Evolutionary conservation across 2,113 vertebrate species (phyloP), one percentile per base, ranked within the genome.

Genomic region (Vulpes vulpes): DNA sequence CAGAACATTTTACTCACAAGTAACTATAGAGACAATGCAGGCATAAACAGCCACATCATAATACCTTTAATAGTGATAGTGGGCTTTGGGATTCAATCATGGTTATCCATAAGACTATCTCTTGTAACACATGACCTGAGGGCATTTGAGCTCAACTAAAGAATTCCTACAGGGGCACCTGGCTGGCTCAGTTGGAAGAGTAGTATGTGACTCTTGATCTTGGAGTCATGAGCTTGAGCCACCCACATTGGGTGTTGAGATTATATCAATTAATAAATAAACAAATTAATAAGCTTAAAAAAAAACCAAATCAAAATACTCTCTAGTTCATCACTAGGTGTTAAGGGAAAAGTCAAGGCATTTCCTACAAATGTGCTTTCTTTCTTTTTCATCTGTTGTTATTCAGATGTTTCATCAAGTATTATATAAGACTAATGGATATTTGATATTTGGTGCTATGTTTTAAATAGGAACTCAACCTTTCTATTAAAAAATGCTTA

Each of bases 401-500:
- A 83, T 30, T 92, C 32, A 76, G 60, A 92, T 32, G 32, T 59
- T 81, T 89, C 53, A 86, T 79, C 30, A 76, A 74, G 14, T 59
- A 65, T 93, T 96, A 80, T 91, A 53, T 78, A 71, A 97, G 49
- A 78, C 23, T 49, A 92, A 32, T 55, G 25, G 76, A 30, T 89
- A 82, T 93, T 86, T 93, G 55, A 55, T 32, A 85, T 51, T 74
- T 79, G 59, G 30, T 27, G 27, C 15, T 25, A 51, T 30, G 71
- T 27, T 91, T 14, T 67, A 97, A 96, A 85, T 71, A 27, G 32
- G 51, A 98, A 80, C 20, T 71, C 71, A 85, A 89, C 6, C 20
- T 95, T 93, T 93, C 79, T 15, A 93, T 38, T 60, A 73, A 78
- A 95, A 94, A 78, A 65, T 25, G 16, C 20, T 89, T 76, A 71